A percentile compares a stretch with the other conserved stretches of the same genome.
These are phyloP conservation scores for Lordiphosa stackelbergi DNA, from an alignment of 1,140 invertebrate genomes.

Conservation along the genomic window DNA sequence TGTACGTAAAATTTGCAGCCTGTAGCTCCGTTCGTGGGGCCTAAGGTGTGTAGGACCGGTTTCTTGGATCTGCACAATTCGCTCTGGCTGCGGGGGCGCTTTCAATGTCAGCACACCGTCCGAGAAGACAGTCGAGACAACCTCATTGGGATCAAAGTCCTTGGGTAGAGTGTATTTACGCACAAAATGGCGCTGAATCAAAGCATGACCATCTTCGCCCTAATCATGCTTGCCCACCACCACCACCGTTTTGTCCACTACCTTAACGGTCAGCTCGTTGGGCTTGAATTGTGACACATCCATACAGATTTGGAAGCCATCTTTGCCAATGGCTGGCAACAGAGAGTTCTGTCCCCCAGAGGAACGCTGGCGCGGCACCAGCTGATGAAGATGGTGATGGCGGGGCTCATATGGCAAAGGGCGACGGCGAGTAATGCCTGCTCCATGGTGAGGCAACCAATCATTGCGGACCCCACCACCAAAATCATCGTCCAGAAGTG, in stretches of 20 bases:
- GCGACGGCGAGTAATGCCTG: slow-evolving; percentile 31
- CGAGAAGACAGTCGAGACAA: slow-evolving; percentile 84
- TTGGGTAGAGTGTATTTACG: slow-evolving; percentile 84
- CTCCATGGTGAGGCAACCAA: slow-evolving; percentile 34
- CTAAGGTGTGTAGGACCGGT: slow-evolving; percentile 76
- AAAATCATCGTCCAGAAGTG: slow-evolving; percentile 68
- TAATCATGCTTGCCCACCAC: slow-evolving; percentile 87
- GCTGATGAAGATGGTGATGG: slow-evolving; percentile 22
- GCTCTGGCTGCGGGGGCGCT: slow-evolving; percentile 80
- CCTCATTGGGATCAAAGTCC: slow-evolving; percentile 81
- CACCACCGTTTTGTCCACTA: slow-evolving; percentile 83
- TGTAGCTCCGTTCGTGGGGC: no score
- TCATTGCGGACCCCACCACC: no score
- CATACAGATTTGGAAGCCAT: slow-evolving; percentile 83
- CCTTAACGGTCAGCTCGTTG: slow-evolving; percentile 89
- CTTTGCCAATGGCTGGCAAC: slow-evolving; percentile 77
- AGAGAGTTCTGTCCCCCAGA: slow-evolving; percentile 28
- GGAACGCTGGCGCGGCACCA: slow-evolving; percentile 31
- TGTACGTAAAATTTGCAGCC: no score
- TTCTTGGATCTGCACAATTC: slow-evolving; percentile 77
- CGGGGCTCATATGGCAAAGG: slow-evolving; percentile 42
- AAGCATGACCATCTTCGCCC: slow-evolving; percentile 85
- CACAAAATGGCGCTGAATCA: slow-evolving; percentile 85
- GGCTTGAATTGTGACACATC: slow-evolving; percentile 92
- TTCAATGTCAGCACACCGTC: slow-evolving; percentile 85